Evolutionary conservation across 2,797 vertebrate species (phyloP).

Genomic region (Sebastes steindachneri): DNA sequence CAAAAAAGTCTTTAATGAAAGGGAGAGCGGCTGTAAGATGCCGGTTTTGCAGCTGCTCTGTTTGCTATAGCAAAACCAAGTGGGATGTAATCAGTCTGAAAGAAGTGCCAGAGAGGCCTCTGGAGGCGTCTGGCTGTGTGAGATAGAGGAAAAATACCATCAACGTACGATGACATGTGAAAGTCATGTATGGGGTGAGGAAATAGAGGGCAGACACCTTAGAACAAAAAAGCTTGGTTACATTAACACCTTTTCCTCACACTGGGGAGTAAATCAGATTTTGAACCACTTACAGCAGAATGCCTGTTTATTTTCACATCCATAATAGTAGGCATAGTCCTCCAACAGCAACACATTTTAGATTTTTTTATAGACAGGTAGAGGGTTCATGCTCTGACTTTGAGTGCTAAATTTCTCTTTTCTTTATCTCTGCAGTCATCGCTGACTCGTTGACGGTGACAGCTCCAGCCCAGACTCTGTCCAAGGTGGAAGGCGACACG

Average conservation of each 20-base stretch:
- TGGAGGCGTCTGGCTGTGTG: conserved; percentile 30
- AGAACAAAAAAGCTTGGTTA: conserved; percentile 18
- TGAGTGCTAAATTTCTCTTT: neutral
- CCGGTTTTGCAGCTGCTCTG: conserved; percentile 6
- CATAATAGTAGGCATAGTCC: neutral
- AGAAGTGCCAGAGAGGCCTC: conserved; percentile 19
- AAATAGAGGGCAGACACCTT: conserved; percentile 55
- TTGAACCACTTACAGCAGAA: conserved; percentile 4
- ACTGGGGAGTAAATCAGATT: conserved; percentile 36
- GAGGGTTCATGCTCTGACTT: neutral
- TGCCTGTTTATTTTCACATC: conserved; percentile 35
- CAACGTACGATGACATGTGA: conserved; percentile 41
- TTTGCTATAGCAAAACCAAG: conserved; percentile 25
- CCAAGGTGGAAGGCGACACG: conserved; percentile 93
- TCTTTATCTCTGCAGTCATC: conserved; percentile 86
- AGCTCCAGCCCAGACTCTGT: conserved; percentile 88
- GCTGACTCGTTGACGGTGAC: conserved; percentile 89
- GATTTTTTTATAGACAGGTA: neutral
- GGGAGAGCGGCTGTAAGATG: conserved; percentile 3
- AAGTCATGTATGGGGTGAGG: conserved; percentile 46
- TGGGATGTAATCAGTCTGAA: conserved; percentile 20
- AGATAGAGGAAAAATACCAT: conserved; percentile 49
- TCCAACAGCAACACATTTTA: conserved; percentile 1
- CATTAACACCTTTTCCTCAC: conserved; percentile 41
- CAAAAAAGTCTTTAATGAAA: conserved; percentile 12